Evolutionary conservation across 2,888 invertebrate species (phyloP).

Genomic region (Camponotus fellah): DNA sequence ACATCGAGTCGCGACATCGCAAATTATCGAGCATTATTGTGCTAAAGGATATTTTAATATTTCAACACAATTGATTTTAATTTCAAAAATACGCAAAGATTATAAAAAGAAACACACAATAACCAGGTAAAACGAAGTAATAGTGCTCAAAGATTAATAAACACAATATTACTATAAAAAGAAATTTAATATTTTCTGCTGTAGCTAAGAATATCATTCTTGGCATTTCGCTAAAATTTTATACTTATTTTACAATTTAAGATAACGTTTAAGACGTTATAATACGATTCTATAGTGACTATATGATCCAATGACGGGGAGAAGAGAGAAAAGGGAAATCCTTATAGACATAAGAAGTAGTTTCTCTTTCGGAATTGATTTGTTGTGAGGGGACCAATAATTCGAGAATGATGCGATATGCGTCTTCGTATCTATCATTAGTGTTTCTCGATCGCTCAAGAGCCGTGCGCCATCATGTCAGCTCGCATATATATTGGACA

Average conservation of each 20-base stretch:
- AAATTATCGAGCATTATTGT: background rate
- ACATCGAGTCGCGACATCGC: background rate
- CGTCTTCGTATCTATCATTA: slow-evolving; percentile 9
- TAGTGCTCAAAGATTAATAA: background rate
- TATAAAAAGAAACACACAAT: background rate
- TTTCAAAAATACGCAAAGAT: background rate
- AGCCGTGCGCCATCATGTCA: background rate
- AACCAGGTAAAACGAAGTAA: no score
- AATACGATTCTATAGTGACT: background rate
- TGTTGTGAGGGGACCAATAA: background rate
- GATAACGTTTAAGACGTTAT: background rate
- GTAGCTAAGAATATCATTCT: background rate
- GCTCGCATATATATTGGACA: slow-evolving; percentile 51
- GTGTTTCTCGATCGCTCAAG: slow-evolving; percentile 34
- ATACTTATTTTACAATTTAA: slow-evolving; percentile 8
- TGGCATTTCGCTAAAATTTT: background rate
- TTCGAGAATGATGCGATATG: background rate
- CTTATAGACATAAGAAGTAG: background rate
- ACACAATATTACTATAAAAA: background rate
- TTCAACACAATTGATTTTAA: background rate
- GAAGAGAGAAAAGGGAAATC: background rate
- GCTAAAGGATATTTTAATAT: background rate
- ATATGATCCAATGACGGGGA: no score
- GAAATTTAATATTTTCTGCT: background rate
- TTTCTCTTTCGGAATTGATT: slow-evolving; percentile 13